Base-by-base conservation (phyloP, 2,888 invertebrate genomes). In the Creontiades dilutus region DNA sequence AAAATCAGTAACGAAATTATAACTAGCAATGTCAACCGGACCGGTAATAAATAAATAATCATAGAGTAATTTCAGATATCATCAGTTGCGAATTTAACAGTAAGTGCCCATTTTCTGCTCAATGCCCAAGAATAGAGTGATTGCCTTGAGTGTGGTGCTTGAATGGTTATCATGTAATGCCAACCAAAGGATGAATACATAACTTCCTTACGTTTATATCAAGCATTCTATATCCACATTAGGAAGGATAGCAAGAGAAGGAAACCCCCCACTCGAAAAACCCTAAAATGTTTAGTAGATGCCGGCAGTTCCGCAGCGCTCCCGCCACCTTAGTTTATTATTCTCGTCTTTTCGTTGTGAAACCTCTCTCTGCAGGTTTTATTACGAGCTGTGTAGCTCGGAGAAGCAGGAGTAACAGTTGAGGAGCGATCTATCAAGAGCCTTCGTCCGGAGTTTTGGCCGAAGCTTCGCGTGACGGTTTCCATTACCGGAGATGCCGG, bases 391-490 rank as follows among this genome's bases (percentile, higher is more conserved):
- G 37, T 37, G 23, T 23, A 5, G 23, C 68, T 13, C n/a, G 19
- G 61, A 23, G 68, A 13, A 13, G 13, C 11, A 37, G 37, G 37
- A 68, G 68, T 11, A 68, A 23, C 23, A 68, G 68, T 68, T 68
- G 68, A 68, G 68, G 68, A 68, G 68, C 68, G 68, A 68, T 68
- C 68, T 68, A 68, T 68, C 68, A 68, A 68, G 68, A 68, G 68
- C 52, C 19, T n/a, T 16, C 57, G 57, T 61, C 61, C n/a, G n/a
- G 68, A 68, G 68, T 68, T 68, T 27, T 68, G 68, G 68, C 68
- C 68, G 68, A 68, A 68, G 68, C 68, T 27, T 68, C 68, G 68
- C 68, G 68, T 68, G 68, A 68, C 68, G 68, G 68, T 68, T 68
- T 68, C 68, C 68, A 68, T 68, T 68, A 68, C 68, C 52, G 68